Percentiles rank a stretch among this genome's conserved stretches.
Evolutionary conservation across 2,797 vertebrate species (phyloP).

Genomic region (Hipposideros larvatus): DNA sequence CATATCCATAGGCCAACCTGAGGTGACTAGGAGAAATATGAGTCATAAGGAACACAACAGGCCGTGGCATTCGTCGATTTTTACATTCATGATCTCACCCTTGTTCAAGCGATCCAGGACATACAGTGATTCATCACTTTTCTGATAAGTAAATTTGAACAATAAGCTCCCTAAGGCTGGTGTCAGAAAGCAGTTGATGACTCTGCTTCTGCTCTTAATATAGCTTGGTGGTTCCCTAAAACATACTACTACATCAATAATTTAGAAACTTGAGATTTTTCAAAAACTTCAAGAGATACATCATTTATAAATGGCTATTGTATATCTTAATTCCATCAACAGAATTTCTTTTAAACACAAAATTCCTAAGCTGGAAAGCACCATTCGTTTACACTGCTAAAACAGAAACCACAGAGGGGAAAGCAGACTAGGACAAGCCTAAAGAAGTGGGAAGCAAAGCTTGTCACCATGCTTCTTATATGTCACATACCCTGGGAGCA

Average conservation of each 20-base stretch:
- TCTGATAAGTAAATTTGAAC: neutral
- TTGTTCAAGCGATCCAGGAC: neutral
- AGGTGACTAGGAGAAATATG: neutral
- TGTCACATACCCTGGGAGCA: neutral
- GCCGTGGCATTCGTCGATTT: neutral
- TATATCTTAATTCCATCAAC: neutral
- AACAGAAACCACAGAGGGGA: neutral
- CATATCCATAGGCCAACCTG: neutral
- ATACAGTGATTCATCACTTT: neutral
- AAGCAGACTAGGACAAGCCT: neutral
- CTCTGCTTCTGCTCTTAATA: neutral
- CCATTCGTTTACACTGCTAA: neutral
- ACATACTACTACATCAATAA: neutral
- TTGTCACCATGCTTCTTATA: neutral
- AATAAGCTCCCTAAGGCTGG: neutral
- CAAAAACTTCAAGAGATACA: neutral
- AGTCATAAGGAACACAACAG: neutral
- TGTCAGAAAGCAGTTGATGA: neutral
- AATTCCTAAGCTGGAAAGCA: slow-evolving; percentile 24
- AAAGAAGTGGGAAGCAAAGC: neutral
- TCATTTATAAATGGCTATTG: neutral
- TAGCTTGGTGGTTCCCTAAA: neutral
- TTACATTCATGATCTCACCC: neutral
- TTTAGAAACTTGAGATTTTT: neutral
- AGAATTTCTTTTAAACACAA: neutral